Conservation (phyloP, 2,113 vertebrate species). For the Prietella phreatophila region DNA sequence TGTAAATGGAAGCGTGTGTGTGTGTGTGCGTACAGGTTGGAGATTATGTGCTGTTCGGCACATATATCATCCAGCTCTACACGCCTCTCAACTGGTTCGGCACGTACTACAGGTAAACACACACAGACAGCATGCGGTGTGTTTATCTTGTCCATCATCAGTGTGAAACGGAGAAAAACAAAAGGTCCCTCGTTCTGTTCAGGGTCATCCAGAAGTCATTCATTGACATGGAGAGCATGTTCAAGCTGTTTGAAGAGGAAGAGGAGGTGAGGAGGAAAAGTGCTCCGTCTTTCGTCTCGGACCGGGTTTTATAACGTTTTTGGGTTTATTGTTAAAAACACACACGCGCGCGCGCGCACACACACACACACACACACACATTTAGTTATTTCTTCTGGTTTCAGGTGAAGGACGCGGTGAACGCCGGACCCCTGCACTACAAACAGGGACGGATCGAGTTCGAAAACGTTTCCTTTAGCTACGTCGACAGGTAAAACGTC, state of each 20-base stretch:
- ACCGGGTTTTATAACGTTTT: too few relatives aligned
- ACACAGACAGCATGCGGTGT: neutral
- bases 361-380: too few relatives aligned
- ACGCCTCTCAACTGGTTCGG: constrained; percentile 96
- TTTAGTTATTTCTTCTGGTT: neutral
- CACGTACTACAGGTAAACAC: constrained; percentile 89
- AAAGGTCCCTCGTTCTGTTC: constrained; percentile 15
- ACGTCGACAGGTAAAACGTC: constrained; percentile 75
- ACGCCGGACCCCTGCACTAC: constrained; percentile 76
- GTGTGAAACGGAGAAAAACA: neutral
- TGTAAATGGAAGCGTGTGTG: neutral
- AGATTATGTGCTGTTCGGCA: constrained; percentile 93
- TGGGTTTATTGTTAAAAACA: neutral
- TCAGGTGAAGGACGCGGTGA: constrained; percentile 86
- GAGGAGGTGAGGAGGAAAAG: constrained; percentile 75
- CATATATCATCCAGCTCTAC: constrained; percentile 96
- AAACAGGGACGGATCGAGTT: constrained; percentile 84
- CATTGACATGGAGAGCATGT: constrained; percentile 99
- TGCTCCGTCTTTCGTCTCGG: fast-evolving
- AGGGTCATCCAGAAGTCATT: constrained; percentile 98
- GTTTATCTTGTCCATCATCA: neutral
- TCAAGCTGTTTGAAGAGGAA: constrained; percentile 86
- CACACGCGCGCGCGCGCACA: too few relatives aligned
- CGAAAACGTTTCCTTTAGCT: constrained; percentile 91
- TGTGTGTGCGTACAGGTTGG: constrained; percentile 76